A percentile compares a stretch with the other conserved stretches of the same genome.
These are phyloP conservation scores for Arbacia lixula DNA, from an alignment of 53 echinoderm and acorn worm species.

Conservation along the genomic window DNA sequence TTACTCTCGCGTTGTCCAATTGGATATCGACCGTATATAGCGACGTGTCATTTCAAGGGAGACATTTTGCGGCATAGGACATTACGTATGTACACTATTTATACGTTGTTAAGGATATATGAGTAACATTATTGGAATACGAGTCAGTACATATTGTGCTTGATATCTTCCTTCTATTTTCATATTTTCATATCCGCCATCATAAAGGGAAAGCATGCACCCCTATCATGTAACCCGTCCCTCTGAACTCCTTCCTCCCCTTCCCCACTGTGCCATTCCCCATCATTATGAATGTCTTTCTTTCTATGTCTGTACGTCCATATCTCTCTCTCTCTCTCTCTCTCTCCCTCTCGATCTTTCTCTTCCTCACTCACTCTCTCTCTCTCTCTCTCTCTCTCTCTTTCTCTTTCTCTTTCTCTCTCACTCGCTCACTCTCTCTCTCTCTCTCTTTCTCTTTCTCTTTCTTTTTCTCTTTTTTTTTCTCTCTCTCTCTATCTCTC, in stretches of 20 bases:
- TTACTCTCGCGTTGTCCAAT: too few species aligned
- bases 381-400: not conserved
- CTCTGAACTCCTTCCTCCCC: not conserved
- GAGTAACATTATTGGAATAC: too few species aligned
- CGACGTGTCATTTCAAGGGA: too few species aligned
- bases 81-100: too few species aligned
- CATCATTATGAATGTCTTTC: not conserved
- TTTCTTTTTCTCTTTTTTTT: not conserved
- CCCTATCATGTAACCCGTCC: too few species aligned
- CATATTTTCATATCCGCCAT: too few species aligned
- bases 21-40: too few species aligned
- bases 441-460: not conserved
- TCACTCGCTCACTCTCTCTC: not conserved
- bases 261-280: not conserved
- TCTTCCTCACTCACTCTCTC: not conserved
- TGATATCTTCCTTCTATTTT: too few species aligned
- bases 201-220: too few species aligned
- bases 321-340: constrained; percentile 5
- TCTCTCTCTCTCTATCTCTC: not conserved
- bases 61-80: too few species aligned
- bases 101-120: too few species aligned
- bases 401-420: constrained; percentile 10
- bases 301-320: not conserved
- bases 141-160: too few species aligned
- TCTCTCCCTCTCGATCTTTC: not conserved